Conservation (phyloP, 2,888 invertebrate genomes). For the Hirtodrosophila trivittata region DNA sequence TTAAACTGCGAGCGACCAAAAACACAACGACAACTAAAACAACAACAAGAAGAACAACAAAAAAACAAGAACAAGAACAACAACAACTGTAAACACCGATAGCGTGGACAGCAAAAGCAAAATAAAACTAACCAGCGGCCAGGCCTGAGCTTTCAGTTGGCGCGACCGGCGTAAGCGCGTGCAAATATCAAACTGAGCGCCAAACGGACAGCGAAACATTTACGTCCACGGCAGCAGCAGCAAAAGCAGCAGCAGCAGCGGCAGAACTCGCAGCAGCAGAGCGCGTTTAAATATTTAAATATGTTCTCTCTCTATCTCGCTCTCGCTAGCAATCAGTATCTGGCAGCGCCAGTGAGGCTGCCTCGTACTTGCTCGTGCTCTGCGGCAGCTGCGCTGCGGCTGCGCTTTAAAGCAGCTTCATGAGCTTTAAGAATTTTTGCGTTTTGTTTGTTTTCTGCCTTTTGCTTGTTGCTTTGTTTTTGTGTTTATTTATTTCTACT, state of each 20-base stretch:
- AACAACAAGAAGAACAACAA: constrained; percentile 28
- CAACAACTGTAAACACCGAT: constrained; percentile 18
- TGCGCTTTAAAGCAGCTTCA: constrained; percentile 43
- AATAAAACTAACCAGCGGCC: constrained; percentile 46
- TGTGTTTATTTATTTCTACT: background rate
- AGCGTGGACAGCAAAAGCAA: constrained; percentile 15
- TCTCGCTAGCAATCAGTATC: constrained; percentile 12
- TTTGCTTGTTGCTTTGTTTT: constrained; percentile 29
- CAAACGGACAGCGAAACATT: constrained; percentile 52
- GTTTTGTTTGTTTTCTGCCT: constrained; percentile 43
- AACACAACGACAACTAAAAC: background rate
- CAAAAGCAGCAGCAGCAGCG: constrained; percentile 5
- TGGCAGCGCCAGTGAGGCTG: constrained; percentile 39
- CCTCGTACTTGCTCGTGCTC: constrained; percentile 1
- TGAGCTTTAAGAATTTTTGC: constrained; percentile 55
- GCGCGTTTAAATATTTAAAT: constrained; percentile 14
- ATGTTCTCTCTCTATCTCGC: constrained; percentile 21
- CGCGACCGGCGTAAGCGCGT: constrained; percentile 73
- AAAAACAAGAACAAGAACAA: constrained; percentile 20
- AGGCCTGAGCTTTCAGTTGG: constrained; percentile 39
- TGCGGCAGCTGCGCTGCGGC: constrained; percentile 31
- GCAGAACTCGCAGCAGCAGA: constrained; percentile 1
- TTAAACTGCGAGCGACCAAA: constrained; percentile 35
- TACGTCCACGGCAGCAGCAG: constrained; percentile 19
- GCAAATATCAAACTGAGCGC: constrained; percentile 75